Conservation (phyloP, 64 coral and sea anemone genomes). For the Pocillopora damicornis region DNA sequence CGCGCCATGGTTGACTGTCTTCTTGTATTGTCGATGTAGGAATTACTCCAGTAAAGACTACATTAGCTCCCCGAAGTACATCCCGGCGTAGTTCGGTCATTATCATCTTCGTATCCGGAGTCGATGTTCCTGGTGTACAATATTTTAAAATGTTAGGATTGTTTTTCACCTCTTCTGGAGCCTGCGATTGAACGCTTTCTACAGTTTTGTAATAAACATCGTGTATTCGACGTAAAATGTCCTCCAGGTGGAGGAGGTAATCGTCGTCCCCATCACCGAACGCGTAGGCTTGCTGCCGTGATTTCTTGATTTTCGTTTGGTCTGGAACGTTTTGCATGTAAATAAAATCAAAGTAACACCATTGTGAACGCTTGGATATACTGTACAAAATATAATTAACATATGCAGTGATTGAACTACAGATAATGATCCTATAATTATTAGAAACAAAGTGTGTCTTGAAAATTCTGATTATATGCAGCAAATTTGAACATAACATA, state of each 20-base stretch:
- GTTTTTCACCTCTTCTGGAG: constrained; percentile 20
- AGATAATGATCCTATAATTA: too few relatives aligned
- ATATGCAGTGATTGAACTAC: too few relatives aligned
- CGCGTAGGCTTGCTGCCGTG: neutral
- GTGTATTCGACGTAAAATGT: constrained; percentile 84
- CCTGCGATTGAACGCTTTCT: constrained; percentile 30
- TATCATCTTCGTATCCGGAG: constrained; percentile 73
- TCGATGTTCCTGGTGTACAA: constrained; percentile 54
- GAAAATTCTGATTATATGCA: too few relatives aligned
- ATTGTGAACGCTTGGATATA: neutral
- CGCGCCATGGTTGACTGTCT: constrained; percentile 73
- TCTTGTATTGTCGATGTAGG: constrained; percentile 75
- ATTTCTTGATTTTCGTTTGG: neutral
- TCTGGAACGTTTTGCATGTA: neutral
- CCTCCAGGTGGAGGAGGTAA: constrained; percentile 91
- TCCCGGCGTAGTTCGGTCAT: constrained; percentile 62
- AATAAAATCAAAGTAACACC: neutral
- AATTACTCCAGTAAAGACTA: constrained; percentile 96
- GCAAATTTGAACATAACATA: too few relatives aligned
- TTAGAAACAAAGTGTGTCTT: too few relatives aligned
- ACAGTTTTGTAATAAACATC: constrained; percentile 61
- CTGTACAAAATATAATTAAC: too few relatives aligned
- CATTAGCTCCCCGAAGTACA: constrained; percentile 67
- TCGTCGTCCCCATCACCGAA: constrained; percentile 70
- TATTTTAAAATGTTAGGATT: constrained; percentile 45